Percentiles rank a stretch among this genome's conserved stretches.
Conservation (phyloP, 2,888 invertebrate species). For the Coleophora deauratella region DNA sequence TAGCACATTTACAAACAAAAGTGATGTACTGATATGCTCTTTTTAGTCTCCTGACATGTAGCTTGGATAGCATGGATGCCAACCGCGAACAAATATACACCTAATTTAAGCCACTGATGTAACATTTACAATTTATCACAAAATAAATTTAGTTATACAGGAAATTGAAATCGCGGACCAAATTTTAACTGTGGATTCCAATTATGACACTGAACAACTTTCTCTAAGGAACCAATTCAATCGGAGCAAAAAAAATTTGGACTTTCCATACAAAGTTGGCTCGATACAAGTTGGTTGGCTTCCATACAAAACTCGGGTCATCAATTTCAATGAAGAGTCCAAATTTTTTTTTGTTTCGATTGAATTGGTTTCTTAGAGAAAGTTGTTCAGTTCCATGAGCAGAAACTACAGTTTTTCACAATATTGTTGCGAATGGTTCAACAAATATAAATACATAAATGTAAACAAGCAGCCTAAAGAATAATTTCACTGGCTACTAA, state of each 20-base stretch:
- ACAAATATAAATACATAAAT: constrained; percentile 19
- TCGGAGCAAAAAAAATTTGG: no score
- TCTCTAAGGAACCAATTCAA: no score
- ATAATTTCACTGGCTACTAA: constrained; percentile 46
- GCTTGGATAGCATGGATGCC: constrained; percentile 18
- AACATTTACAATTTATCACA: constrained; percentile 44
- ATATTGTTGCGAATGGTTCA: constrained; percentile 18
- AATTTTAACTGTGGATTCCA: no score
- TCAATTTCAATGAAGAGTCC: no score
- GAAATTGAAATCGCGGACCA: no score
- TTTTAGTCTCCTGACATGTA: constrained; percentile 27
- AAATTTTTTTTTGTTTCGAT: no score
- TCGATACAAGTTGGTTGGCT: no score
- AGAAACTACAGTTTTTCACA: constrained; percentile 29
- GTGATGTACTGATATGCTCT: constrained; percentile 52
- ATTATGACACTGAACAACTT: no score
- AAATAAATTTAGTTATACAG: constrained; percentile 41
- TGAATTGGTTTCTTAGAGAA: no score
- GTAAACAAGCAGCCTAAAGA: constrained; percentile 30
- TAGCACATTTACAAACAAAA: constrained; percentile 50
- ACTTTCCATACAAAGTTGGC: no score
- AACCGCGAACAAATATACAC: constrained; percentile 45
- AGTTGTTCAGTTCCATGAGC: no score
- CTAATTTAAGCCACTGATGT: constrained; percentile 53
- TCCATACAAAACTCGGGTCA: no score